Conservation (phyloP, 2,113 vertebrate genomes). For the Merops nubicus region DNA sequence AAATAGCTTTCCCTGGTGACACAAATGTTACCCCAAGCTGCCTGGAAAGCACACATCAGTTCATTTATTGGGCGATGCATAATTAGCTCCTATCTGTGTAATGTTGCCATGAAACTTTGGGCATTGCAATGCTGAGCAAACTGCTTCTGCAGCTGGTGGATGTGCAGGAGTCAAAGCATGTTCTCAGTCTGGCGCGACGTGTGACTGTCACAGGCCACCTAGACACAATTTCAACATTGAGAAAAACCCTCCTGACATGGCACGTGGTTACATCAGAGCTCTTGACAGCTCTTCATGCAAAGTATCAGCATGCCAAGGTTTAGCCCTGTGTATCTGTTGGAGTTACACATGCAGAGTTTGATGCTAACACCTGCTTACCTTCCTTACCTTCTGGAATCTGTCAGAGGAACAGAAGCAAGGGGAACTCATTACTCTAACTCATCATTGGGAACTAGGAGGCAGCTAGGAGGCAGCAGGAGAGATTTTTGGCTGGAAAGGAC, state of each 20-base stretch:
- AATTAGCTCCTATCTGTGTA: neutral
- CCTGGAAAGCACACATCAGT: neutral
- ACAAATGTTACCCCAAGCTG: neutral
- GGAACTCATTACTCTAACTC: neutral
- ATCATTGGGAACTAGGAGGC: neutral
- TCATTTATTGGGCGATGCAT: neutral
- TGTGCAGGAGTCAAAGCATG: neutral
- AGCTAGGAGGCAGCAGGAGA: neutral
- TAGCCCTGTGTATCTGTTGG: neutral
- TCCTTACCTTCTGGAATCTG: neutral
- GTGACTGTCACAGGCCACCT: neutral
- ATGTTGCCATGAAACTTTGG: neutral
- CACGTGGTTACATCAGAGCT: neutral
- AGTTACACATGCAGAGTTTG: neutral
- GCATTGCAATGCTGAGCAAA: neutral
- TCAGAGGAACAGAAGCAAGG: neutral
- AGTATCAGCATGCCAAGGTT: neutral
- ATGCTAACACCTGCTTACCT: neutral
- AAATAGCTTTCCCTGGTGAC: neutral
- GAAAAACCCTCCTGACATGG: neutral
- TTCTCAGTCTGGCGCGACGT: neutral
- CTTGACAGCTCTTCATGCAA: neutral
- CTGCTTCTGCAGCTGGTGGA: neutral
- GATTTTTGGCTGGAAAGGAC: neutral
- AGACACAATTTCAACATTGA: neutral